A percentile compares a stretch with the other conserved stretches of the same genome.
phyloP scores from a whole-genome alignment of 2,113 vertebrate genomes.

The Progne subis region DNA sequence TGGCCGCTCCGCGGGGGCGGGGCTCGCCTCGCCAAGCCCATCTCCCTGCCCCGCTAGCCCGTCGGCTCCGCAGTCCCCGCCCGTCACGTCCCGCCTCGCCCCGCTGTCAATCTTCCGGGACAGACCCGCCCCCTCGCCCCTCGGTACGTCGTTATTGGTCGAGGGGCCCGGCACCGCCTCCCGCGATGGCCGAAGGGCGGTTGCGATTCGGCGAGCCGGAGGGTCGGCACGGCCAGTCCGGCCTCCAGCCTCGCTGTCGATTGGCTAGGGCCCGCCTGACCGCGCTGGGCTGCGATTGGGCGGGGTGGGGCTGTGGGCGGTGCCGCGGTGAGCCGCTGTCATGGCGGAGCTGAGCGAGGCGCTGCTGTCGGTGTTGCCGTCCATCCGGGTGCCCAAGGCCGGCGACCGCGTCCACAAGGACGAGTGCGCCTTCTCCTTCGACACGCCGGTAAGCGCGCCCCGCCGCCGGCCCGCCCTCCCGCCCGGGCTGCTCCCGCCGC shows the following conservation, averaged over 20 bases:
- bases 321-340: conserved; percentile 71
- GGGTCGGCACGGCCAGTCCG: too few species aligned
- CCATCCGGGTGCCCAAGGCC: conserved; percentile 92
- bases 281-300: conserved; percentile 34
- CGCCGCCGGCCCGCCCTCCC: not conserved
- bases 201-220: not conserved
- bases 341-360: conserved; percentile 95
- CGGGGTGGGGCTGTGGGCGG: conserved; percentile 26
- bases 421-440: conserved; percentile 96
- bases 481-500: not conserved
- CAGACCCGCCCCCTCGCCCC: not conserved
- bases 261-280: not conserved
- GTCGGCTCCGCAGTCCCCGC: not conserved
- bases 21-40: not conserved
- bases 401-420: conserved; percentile 98
- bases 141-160: not conserved
- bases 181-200: accelerated
- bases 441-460: conserved; percentile 85
- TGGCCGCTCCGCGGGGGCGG: accelerated
- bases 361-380: conserved; percentile 92
- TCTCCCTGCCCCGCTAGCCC: not conserved
- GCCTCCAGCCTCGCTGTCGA: not conserved
- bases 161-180: not conserved
- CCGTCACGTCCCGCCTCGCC: not conserved
- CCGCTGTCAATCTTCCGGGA: not conserved